These are phyloP conservation scores for Psittacula cyanocephala DNA, from an alignment of 2,113 vertebrate species.

Conservation along the genomic window DNA sequence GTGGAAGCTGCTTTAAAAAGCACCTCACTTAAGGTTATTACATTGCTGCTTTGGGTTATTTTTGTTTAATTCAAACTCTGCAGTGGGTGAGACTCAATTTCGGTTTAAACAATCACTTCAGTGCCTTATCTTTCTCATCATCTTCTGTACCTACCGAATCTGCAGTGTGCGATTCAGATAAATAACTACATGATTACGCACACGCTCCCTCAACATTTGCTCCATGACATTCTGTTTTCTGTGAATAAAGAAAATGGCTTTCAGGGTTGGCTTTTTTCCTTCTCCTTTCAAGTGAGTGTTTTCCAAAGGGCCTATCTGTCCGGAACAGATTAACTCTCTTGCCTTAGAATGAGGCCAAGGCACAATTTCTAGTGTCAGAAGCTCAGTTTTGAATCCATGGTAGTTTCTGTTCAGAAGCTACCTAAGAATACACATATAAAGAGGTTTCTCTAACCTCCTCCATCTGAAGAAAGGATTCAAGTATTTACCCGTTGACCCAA, in stretches of 20 bases:
- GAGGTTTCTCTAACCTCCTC: background rate
- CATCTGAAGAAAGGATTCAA: conserved; percentile 6
- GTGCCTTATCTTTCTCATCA: conserved; percentile 61
- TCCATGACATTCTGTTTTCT: conserved; percentile 46
- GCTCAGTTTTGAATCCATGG: background rate
- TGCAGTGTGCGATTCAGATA: conserved; percentile 41
- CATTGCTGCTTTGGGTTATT: conserved; percentile 63
- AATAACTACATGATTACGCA: conserved; percentile 61
- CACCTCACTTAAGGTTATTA: conserved; percentile 67
- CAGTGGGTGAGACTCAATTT: conserved; percentile 64
- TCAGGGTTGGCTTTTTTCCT: background rate
- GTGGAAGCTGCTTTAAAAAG: conserved; percentile 63
- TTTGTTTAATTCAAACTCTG: conserved; percentile 69
- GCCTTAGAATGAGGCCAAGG: conserved; percentile 20
- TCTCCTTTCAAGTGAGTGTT: conserved; percentile 20
- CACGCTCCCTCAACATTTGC: conserved; percentile 26
- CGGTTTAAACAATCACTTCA: conserved; percentile 70
- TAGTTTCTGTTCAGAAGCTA: background rate
- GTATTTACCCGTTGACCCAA: background rate
- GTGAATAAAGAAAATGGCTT: conserved; percentile 51
- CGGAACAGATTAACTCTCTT: conserved; percentile 38
- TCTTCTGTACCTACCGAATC: conserved; percentile 52
- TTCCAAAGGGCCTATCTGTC: conserved; percentile 26
- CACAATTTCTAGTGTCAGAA: conserved; percentile 18
- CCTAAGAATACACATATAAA: background rate